phyloP scores from a whole-genome alignment of 2,888 invertebrate species.

The Sialis fuliginosa region DNA sequence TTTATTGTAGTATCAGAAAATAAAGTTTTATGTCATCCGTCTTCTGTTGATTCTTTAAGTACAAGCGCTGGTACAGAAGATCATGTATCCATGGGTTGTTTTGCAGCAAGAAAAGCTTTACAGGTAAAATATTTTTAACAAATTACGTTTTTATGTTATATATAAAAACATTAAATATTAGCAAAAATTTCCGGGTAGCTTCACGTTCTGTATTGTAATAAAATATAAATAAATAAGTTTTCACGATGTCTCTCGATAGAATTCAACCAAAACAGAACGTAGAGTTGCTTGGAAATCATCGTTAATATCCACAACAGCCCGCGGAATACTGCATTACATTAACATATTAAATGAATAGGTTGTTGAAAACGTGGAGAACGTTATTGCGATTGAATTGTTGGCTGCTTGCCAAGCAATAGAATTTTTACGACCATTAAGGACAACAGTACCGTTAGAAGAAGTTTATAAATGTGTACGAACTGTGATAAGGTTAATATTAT shows the following conservation, averaged over 20 bases:
- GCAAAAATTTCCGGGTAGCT: too few relatives aligned
- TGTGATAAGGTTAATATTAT: slow-evolving; percentile 23
- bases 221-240: too few relatives aligned
- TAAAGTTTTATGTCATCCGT: slow-evolving; percentile 47
- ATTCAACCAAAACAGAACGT: too few relatives aligned
- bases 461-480: slow-evolving; percentile 38
- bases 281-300: too few relatives aligned
- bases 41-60: slow-evolving; percentile 44
- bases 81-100: slow-evolving; percentile 53
- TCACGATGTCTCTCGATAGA: too few relatives aligned
- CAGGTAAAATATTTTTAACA: slow-evolving; percentile 22
- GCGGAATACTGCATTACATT: not conserved
- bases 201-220: too few relatives aligned
- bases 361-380: slow-evolving; percentile 32
- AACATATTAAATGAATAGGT: slow-evolving; percentile 17
- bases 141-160: not conserved
- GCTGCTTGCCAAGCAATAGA: slow-evolving; percentile 49
- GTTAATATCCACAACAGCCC: too few relatives aligned
- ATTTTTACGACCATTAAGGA: slow-evolving; percentile 41
- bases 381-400: slow-evolving; percentile 45
- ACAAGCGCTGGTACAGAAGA: slow-evolving; percentile 50
- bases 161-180: too few relatives aligned
- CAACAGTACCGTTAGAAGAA: slow-evolving; percentile 42
- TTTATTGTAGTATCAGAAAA: slow-evolving; percentile 39
- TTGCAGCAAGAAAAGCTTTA: slow-evolving; percentile 41